Base-by-base conservation (phyloP, 2,888 invertebrate genomes). In the Drosophila borealis region DNA sequence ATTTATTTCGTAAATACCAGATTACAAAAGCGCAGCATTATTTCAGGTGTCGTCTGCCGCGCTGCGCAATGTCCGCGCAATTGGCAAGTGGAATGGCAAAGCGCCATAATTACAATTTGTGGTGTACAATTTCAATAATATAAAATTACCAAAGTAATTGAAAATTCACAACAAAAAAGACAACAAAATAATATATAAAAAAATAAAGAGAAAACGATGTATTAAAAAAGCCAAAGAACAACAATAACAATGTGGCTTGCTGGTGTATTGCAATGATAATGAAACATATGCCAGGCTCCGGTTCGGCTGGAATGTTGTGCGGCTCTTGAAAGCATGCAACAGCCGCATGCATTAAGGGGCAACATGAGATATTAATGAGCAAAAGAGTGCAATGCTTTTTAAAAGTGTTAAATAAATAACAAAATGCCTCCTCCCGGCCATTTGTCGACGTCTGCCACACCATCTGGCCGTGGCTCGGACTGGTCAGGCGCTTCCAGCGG, bases 71-170 rank as follows among this genome's bases (percentile, higher is more conserved):
- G 11, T 57, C 14, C 13, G 42, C 14, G 25, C 33, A 25, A 25
- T 14, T 25, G 39, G 42, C 63, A 34, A 51, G 37, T 21, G 48
- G 53, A 44, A 53, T 36, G 51, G 42, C 49, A 71, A 72, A 65
- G 72, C 69, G 65, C 62, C 82, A 88, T 89, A 89, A 88, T 89
- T 88, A 89, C 89, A 88, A 80, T 88, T 85, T 85, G 83, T 74
- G 88, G 81, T 68, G 56, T 88, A 74, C 82, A 72, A 88, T 88
- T 89, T 83, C 87, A 89, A 88, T 88, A 88, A 89, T 88, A 89
- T 86, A 75, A 88, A 89, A 89, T 88, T 89, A 86, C 89, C 86
- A 86, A 89, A 88, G 86, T 83, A 89, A 88, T 86, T 87, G 86
- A 74, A 89, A 87, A 86, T 80, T 62, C 73, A 71, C 62, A 75